Evolutionary conservation across 2,888 invertebrate genomes (phyloP).

Genomic region (Fragum whitleyi): DNA sequence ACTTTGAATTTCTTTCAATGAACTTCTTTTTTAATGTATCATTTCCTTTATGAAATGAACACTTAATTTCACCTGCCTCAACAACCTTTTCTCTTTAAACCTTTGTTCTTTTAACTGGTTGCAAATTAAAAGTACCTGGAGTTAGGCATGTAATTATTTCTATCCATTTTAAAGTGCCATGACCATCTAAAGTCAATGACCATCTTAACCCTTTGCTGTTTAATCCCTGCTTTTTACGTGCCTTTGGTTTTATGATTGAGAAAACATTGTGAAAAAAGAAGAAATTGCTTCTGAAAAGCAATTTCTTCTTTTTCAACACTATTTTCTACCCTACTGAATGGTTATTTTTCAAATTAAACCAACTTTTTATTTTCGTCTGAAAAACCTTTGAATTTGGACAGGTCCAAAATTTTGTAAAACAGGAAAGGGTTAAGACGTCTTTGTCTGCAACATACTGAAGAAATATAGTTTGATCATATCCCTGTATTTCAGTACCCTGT

Average conservation of each 20-base stretch:
- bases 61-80: constrained; percentile 34
- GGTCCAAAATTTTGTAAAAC: too few relatives aligned
- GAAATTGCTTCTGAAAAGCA: too few relatives aligned
- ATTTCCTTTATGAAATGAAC: neutral
- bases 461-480: constrained; percentile 29
- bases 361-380: too few relatives aligned
- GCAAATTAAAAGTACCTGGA: constrained; percentile 36
- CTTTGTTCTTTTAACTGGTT: constrained; percentile 31
- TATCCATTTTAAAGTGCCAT: constrained; percentile 72
- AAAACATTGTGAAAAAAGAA: too few relatives aligned
- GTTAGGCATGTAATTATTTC: constrained; percentile 70
- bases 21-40: neutral
- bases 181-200: constrained; percentile 71
- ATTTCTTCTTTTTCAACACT: too few relatives aligned
- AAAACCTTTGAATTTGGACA: too few relatives aligned
- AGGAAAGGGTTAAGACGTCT: too few relatives aligned
- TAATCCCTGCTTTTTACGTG: too few relatives aligned
- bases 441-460: constrained; percentile 72
- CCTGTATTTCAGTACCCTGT: constrained; percentile 38
- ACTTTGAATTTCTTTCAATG: neutral
- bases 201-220: too few relatives aligned
- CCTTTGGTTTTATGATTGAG: too few relatives aligned
- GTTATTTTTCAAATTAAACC: too few relatives aligned
- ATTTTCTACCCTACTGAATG: constrained; percentile 66
- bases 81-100: constrained; percentile 35